Base-by-base conservation (phyloP, 2,113 vertebrate species). In the Equus przewalskii region DNA sequence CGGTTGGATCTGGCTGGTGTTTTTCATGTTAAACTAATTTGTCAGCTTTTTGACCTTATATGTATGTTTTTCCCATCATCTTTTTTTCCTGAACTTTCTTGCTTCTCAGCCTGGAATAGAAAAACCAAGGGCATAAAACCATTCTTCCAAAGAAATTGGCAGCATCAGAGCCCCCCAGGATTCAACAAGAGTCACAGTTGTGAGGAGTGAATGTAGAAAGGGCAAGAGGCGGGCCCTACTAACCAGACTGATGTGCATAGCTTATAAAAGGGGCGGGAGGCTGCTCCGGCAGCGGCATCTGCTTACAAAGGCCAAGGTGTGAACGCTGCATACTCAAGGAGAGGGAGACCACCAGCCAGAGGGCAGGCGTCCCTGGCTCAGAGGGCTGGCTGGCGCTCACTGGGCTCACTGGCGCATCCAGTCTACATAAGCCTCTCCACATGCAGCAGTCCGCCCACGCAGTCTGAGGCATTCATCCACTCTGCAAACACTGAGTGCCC, bases 11-110 rank as follows among this genome's bases (percentile, higher is more conserved):
- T 76, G 85, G 70, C 80, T 67, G 97, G 30, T 21, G 8, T 49
- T 69, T 94, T 89, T 78, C 58, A 94, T 75, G 86, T 72, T 73
- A 98, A 97, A 58, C 30, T 60, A 81, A 83, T 82, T 41, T 83
- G 46, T 86, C 46, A 94, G 67, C 30, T 75, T 94, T 49, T 41
- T 46, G 46, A 93, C 46, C 65, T 88, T 85, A 18, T 84, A n/a
- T 70, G 64, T 87, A 6, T 96, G n/a, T 85, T 67, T 95, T 86
- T 88, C 65, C 69, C 90, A 33, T 87, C 58, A 30, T 58, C 13
- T 72, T 72, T 72, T 56, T n/a, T 54, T 26, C 14, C 54, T 56
- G 62, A 91, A 67, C 81, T 91, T 92, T 92, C 87, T 94, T 95
- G n/a, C 64, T 84, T 94, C 88, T 86, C 88, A 58, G 28, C 41